A percentile compares a stretch with the other conserved stretches of the same genome.
Evolutionary conservation across 2,797 vertebrate species (phyloP).

Genomic region (Oceanodroma leucorhoa): DNA sequence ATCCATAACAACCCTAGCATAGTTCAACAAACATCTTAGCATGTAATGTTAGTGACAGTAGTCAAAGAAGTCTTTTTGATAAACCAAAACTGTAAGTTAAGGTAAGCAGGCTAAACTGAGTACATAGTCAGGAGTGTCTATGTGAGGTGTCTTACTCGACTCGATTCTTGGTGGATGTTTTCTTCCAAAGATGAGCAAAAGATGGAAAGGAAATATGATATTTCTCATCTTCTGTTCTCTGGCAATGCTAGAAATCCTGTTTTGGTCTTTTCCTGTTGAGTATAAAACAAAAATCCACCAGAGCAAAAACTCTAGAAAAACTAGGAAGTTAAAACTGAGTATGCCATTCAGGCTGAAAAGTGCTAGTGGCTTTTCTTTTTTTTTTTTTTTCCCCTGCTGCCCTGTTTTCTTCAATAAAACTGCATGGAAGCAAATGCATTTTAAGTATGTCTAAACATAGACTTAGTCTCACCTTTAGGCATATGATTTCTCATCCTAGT

Average conservation of each 20-base stretch:
- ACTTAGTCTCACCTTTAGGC: neutral
- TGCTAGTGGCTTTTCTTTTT: neutral
- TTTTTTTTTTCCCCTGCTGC: neutral
- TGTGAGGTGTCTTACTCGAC: neutral
- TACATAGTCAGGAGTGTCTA: neutral
- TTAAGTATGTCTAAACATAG: neutral
- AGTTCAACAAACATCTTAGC: neutral
- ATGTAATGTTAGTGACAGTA: neutral
- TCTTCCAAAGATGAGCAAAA: neutral
- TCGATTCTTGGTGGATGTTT: neutral
- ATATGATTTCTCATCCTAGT: neutral
- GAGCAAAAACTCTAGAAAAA: neutral
- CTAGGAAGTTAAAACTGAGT: neutral
- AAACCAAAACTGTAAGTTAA: neutral
- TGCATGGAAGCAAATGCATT: neutral
- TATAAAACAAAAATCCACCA: neutral
- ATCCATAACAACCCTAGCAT: neutral
- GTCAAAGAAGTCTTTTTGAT: neutral
- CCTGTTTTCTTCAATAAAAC: neutral
- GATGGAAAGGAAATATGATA: neutral
- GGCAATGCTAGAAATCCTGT: neutral
- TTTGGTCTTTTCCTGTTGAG: neutral
- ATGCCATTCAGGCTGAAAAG: neutral
- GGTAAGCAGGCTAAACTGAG: neutral
- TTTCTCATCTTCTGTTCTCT: neutral